These are phyloP conservation scores for Anaspis maculata DNA, from an alignment of 2,888 invertebrate genomes.

Conservation along the genomic window DNA sequence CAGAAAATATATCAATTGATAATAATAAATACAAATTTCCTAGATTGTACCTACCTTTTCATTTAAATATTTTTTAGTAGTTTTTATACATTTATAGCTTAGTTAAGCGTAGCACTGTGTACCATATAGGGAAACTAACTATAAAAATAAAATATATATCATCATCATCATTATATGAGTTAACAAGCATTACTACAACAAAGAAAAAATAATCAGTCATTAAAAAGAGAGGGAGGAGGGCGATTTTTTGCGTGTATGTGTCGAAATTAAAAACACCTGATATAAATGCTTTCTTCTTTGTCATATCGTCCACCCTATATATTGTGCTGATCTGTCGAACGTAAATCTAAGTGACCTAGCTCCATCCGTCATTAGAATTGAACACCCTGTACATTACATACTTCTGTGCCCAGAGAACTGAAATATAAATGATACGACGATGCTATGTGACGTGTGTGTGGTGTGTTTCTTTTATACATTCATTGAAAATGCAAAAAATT, in stretches of 20 bases:
- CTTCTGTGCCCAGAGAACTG: conserved; percentile 19
- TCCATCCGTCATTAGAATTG: too few relatives aligned
- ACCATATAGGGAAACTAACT: conserved; percentile 23
- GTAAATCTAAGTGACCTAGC: too few relatives aligned
- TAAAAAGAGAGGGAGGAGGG: conserved; percentile 9
- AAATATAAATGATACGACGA: conserved; percentile 5
- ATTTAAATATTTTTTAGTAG: conserved; percentile 26
- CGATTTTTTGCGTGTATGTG: conserved; percentile 9
- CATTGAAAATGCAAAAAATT: too few relatives aligned
- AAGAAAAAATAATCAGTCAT: conserved; percentile 12
- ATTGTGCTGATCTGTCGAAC: too few relatives aligned
- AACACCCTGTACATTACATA: conserved; percentile 29
- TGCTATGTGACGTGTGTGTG: too few relatives aligned
- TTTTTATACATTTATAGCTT: conserved; percentile 38
- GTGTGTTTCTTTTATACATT: too few relatives aligned
- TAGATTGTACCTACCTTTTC: conserved; percentile 26
- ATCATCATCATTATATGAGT: conserved; percentile 25
- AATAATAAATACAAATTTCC: conserved; percentile 22
- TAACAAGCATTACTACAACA: conserved; percentile 31
- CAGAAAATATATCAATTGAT: conserved; percentile 14
- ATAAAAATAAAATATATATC: conserved; percentile 36
- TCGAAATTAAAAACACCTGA: too few relatives aligned
- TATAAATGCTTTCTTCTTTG: too few relatives aligned
- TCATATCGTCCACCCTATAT: too few relatives aligned
- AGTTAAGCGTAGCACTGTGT: conserved; percentile 36